Evolutionary conservation across 2,113 vertebrate genomes (phyloP).

Genomic region (Rutilus rutilus): DNA sequence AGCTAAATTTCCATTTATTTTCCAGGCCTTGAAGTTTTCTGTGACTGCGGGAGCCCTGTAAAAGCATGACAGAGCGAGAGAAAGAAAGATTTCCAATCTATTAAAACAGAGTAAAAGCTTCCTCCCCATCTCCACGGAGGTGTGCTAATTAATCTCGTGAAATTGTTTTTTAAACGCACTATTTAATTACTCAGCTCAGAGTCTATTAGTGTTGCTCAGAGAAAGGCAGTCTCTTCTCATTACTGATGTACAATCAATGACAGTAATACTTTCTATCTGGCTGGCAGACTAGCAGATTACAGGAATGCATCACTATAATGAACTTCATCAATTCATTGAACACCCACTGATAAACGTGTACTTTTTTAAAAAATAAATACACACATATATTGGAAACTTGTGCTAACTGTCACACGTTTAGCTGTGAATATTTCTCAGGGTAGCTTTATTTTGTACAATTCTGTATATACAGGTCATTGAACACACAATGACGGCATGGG

Average conservation of each 20-base stretch:
- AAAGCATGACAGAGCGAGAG: background rate
- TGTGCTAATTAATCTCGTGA: conserved; percentile 36
- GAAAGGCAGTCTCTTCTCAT: conserved; percentile 33
- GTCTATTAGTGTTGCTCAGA: conserved; percentile 33
- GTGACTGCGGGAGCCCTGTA: background rate
- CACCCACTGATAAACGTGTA: background rate
- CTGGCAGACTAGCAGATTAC: background rate
- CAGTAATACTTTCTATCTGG: background rate
- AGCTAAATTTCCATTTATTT: conserved; percentile 11
- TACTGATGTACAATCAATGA: background rate
- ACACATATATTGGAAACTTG: background rate
- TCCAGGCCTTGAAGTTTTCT: background rate
- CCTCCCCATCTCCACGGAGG: background rate
- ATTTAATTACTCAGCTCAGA: conserved; percentile 40
- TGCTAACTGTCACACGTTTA: background rate
- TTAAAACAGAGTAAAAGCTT: background rate
- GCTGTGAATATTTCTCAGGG: background rate
- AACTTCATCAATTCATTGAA: background rate
- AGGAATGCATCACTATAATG: conserved; percentile 15
- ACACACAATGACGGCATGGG: background rate
- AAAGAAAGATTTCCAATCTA: conserved; percentile 21
- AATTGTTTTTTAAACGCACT: conserved; percentile 39
- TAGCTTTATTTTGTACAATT: background rate
- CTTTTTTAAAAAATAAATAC: background rate
- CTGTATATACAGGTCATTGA: background rate